Evolutionary conservation across 2,797 vertebrate species (phyloP).

Genomic region (Sparus aurata): DNA sequence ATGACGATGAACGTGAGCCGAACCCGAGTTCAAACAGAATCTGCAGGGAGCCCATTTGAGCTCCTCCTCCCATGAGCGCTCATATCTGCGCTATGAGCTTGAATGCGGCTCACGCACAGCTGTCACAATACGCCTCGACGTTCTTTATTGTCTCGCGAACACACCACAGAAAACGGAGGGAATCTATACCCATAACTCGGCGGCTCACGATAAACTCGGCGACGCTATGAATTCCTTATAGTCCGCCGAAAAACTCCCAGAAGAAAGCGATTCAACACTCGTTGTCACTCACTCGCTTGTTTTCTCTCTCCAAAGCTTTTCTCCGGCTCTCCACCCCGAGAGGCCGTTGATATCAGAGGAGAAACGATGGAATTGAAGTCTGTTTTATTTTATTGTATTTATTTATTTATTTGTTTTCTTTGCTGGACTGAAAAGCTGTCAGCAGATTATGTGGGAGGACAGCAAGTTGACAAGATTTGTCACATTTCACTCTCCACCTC

Average conservation of each 20-base stretch:
- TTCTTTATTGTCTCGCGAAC: conserved; percentile 13
- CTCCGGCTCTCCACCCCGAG: not conserved
- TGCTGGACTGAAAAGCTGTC: conserved; percentile 70
- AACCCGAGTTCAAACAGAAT: conserved; percentile 13
- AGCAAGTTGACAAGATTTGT: conserved; percentile 76
- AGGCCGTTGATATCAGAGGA: conserved; percentile 40
- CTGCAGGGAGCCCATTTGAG: conserved; percentile 13
- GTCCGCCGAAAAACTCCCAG: not conserved
- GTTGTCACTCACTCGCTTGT: conserved; percentile 51
- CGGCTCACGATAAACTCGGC: conserved; percentile 27
- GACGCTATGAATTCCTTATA: conserved; percentile 1
- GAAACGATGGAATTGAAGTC: conserved; percentile 44
- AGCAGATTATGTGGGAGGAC: conserved; percentile 78
- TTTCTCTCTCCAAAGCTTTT: conserved; percentile 42
- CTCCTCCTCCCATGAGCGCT: conserved; percentile 4
- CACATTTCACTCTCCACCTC: conserved; percentile 63
- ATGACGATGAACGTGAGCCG: conserved; percentile 24
- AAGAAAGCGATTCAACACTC: conserved; percentile 25
- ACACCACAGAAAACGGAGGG: conserved; percentile 6
- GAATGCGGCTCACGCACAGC: conserved; percentile 21
- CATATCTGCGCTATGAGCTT: conserved; percentile 10
- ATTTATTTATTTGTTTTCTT: conserved; percentile 10
- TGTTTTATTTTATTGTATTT: conserved; percentile 13
- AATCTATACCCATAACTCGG: conserved; percentile 20
- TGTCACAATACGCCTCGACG: not conserved